Percentiles rank a stretch among this genome's conserved stretches.
Evolutionary conservation across 92 coral and sea anemone genomes (phyloP).

Genomic region (Pocillopora meandrina): DNA sequence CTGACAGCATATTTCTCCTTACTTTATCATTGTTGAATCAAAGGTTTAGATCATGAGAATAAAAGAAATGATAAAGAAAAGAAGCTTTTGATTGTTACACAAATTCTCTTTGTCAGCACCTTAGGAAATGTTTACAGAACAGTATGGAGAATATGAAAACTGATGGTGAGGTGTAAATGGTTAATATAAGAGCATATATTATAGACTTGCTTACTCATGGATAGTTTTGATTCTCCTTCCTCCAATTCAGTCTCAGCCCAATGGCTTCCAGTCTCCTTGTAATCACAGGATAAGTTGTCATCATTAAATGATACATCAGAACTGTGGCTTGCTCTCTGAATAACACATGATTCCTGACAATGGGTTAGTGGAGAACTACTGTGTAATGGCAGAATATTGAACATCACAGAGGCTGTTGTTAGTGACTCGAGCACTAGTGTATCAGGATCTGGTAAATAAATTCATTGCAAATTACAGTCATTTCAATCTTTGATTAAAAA

Average conservation of each 20-base stretch:
- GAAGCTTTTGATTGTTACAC: no score
- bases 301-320: constrained; percentile 45
- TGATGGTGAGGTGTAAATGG: no score
- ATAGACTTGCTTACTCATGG: constrained; percentile 48
- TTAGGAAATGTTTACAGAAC: no score
- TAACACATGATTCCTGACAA: background rate
- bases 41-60: no score
- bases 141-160: no score
- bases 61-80: no score
- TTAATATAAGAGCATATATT: no score
- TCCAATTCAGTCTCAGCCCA: constrained; percentile 24
- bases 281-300: constrained; percentile 47
- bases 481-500: no score
- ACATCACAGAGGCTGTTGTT: constrained; percentile 31
- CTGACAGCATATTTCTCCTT: no score
- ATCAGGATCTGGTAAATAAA: constrained; percentile 40
- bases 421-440: constrained; percentile 28
- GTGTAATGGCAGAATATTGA: constrained; percentile 7
- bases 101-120: no score
- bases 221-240: constrained; percentile 76
- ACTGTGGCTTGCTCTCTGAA: constrained; percentile 33
- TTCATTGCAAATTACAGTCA: background rate
- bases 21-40: no score
- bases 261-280: constrained; percentile 42
- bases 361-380: background rate